Evolutionary conservation across 2,888 invertebrate species (phyloP).

Genomic region (Cerceris rybyensis): DNA sequence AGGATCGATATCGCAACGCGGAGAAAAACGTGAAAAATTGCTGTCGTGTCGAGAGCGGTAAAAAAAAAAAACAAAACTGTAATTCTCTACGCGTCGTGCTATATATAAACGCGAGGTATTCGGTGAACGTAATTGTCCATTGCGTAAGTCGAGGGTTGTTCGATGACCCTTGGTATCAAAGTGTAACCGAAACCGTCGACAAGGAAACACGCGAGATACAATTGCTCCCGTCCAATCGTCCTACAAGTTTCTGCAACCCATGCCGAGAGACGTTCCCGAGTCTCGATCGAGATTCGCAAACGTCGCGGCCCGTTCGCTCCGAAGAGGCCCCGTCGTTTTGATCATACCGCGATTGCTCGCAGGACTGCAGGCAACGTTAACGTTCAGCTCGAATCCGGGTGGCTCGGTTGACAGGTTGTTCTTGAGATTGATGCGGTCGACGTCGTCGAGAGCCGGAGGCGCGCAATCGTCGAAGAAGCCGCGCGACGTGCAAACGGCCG

Average conservation of each 20-base stretch:
- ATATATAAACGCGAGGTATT: not conserved
- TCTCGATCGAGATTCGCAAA: not conserved
- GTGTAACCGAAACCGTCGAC: not conserved
- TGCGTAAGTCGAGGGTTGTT: not conserved
- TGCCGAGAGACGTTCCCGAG: too few species aligned
- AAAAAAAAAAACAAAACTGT: constrained; percentile 27
- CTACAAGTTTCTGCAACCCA: too few species aligned
- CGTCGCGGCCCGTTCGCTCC: not conserved
- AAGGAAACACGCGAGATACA: not conserved
- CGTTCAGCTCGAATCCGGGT: constrained; percentile 78
- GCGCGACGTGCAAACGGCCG: constrained; percentile 64
- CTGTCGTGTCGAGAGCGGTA: not conserved
- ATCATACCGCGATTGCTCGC: constrained; percentile 73
- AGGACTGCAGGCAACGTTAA: constrained; percentile 76
- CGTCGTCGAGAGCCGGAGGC: constrained; percentile 66
- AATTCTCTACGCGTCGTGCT: not conserved
- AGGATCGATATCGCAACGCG: constrained; percentile 12
- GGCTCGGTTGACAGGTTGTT: constrained; percentile 67
- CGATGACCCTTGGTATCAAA: not conserved
- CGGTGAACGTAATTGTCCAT: constrained; percentile 8
- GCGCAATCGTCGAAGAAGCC: constrained; percentile 72
- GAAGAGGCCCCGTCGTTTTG: not conserved
- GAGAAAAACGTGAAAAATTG: constrained; percentile 1
- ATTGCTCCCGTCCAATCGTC: too few species aligned
- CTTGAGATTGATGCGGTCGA: constrained; percentile 71